Evolutionary conservation across 2,797 vertebrate species (phyloP).

Genomic region (Cynodonichthys magdalenae): DNA sequence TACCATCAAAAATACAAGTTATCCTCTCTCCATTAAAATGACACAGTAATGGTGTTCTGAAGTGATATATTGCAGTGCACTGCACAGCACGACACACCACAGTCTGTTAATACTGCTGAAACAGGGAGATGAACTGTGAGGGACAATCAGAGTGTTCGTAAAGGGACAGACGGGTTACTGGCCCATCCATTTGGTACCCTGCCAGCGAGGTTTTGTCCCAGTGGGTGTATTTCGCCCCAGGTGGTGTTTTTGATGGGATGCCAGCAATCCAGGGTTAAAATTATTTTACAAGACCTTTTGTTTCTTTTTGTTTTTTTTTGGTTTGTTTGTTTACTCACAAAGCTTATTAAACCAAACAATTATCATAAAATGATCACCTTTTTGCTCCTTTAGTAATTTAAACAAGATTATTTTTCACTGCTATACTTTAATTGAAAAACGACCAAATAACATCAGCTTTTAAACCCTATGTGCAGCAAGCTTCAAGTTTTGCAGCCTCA

Average conservation of each 20-base stretch:
- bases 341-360: too few relatives aligned
- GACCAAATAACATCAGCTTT: too few relatives aligned
- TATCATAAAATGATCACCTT: too few relatives aligned
- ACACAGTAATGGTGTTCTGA: not conserved
- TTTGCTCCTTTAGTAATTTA: too few relatives aligned
- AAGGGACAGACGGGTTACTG: not conserved
- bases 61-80: not conserved
- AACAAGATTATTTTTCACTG: too few relatives aligned
- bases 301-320: too few relatives aligned
- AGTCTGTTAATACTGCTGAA: not conserved
- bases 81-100: constrained; percentile 1
- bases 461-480: too few relatives aligned
- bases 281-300: too few relatives aligned
- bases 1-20: not conserved
- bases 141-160: not conserved
- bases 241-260: constrained; percentile 1
- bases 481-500: too few relatives aligned
- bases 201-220: not conserved
- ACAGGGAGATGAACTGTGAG: not conserved
- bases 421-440: too few relatives aligned
- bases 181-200: not conserved
- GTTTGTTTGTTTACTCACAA: too few relatives aligned
- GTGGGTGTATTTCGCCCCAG: not conserved
- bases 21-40: not conserved
- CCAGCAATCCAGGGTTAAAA: not conserved